These are phyloP conservation scores for Todus mexicanus DNA, from an alignment of 2,797 vertebrate genomes.

Conservation along the genomic window DNA sequence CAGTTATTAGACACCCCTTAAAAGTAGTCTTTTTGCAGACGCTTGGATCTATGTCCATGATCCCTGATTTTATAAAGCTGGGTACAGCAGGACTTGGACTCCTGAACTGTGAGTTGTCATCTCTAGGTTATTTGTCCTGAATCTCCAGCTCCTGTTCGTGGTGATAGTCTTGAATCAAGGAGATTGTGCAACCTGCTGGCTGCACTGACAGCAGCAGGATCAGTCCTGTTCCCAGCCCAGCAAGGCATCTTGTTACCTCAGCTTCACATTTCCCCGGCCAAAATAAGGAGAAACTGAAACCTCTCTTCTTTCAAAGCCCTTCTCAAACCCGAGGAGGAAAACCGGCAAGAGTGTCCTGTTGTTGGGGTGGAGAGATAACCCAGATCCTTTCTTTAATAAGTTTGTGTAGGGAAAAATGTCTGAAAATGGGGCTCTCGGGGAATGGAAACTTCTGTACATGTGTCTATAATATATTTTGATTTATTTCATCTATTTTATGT, in stretches of 20 bases:
- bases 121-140: background rate
- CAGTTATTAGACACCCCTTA: background rate
- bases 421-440: background rate
- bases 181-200: background rate
- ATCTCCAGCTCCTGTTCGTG: background rate
- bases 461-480: too few species aligned
- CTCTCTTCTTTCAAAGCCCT: background rate
- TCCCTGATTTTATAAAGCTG: background rate
- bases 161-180: background rate
- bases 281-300: background rate
- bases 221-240: background rate
- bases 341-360: background rate
- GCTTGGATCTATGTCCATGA: background rate
- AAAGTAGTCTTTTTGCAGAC: rapidly evolving
- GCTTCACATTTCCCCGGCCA: background rate
- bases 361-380: background rate
- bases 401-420: background rate
- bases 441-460: background rate
- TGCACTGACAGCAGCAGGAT: rapidly evolving
- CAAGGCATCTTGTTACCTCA: rapidly evolving
- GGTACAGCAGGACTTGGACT: background rate
- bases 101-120: background rate
- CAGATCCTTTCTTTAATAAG: background rate
- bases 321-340: background rate
- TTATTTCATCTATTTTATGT: too few species aligned